Percentiles rank a stretch among this genome's conserved stretches.
These are phyloP conservation scores for Danio tinwini DNA, from an alignment of 2,797 vertebrate species.

Conservation along the genomic window DNA sequence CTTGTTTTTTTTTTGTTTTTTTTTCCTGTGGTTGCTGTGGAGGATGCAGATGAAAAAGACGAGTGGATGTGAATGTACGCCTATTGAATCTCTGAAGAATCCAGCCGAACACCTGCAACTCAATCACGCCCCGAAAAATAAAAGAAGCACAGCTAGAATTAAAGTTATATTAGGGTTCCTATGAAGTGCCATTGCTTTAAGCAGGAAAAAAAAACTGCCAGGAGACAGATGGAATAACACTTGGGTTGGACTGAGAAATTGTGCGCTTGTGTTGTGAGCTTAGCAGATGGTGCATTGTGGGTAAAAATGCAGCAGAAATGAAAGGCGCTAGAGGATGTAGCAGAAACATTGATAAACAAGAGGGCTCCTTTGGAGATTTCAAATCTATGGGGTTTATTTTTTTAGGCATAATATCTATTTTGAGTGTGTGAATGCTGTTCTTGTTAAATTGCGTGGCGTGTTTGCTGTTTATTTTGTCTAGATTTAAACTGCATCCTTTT, in stretches of 20 bases:
- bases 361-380: background rate
- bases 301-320: conserved; percentile 38
- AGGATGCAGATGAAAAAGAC: conserved; percentile 46
- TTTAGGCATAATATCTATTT: background rate
- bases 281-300: conserved; percentile 74
- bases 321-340: conserved; percentile 24
- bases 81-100: conserved; percentile 12
- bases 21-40: conserved; percentile 8
- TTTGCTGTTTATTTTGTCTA: background rate
- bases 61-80: conserved; percentile 19
- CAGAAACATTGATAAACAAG: conserved; percentile 26
- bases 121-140: conserved; percentile 44
- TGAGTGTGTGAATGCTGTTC: conserved; percentile 1
- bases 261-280: conserved; percentile 64
- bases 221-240: conserved; percentile 72
- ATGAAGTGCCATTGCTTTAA: conserved; percentile 50
- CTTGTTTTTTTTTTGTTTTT: background rate
- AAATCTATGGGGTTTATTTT: background rate
- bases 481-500: background rate
- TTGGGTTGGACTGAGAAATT: conserved; percentile 65
- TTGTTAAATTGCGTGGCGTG: background rate
- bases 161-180: conserved; percentile 69
- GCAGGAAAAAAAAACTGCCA: conserved; percentile 1
- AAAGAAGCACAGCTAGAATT: conserved; percentile 35
- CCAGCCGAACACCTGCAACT: conserved; percentile 1